These are phyloP conservation scores for Hypomecis punctinalis DNA, from an alignment of 2,888 invertebrate species.

Conservation along the genomic window DNA sequence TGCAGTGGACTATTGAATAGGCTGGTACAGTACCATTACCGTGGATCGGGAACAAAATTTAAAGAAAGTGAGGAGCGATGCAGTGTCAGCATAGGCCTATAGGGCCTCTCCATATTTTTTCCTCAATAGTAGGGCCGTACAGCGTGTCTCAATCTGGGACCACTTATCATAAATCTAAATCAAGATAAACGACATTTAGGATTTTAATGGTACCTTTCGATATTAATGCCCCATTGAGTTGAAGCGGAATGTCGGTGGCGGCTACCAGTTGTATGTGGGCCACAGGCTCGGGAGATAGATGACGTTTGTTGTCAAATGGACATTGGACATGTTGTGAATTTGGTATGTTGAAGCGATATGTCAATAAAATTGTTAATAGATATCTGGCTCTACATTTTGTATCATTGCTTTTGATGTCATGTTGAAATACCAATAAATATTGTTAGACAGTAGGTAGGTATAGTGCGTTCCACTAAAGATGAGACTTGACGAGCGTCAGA, in stretches of 20 bases:
- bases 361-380: neutral
- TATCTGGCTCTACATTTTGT: too few species aligned
- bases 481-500: too few species aligned
- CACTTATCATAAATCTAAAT: constrained; percentile 81
- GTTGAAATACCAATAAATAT: too few species aligned
- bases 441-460: too few species aligned
- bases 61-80: too few species aligned
- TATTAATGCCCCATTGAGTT: constrained; percentile 72
- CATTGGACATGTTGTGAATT: neutral
- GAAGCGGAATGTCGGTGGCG: constrained; percentile 52
- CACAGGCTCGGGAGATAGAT: constrained; percentile 11
- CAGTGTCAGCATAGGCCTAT: too few species aligned
- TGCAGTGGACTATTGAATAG: too few species aligned
- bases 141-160: constrained; percentile 73
- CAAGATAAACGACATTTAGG: constrained; percentile 80
- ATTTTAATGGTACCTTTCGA: constrained; percentile 74
- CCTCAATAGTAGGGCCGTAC: constrained; percentile 35
- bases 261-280: constrained; percentile 25
- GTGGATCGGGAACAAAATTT: too few species aligned
- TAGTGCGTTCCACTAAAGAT: too few species aligned
- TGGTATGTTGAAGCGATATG: neutral
- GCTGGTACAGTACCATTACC: too few species aligned
- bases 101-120: too few species aligned
- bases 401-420: too few species aligned
- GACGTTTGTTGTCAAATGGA: neutral